phyloP scores from a whole-genome alignment of 2,113 vertebrate genomes.

The Anolis carolinensis region DNA sequence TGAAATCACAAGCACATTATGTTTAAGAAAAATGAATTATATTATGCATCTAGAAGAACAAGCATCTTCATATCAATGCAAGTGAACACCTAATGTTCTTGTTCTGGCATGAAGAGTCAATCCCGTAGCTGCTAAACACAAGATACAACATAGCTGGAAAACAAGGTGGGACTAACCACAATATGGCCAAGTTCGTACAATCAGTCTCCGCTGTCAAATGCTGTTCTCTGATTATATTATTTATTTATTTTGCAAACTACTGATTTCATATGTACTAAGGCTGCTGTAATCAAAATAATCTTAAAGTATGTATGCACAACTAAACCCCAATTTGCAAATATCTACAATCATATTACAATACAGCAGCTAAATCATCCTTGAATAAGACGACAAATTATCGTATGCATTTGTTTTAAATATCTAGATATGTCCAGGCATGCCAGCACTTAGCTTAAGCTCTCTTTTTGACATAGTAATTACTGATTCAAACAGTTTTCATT shows the following conservation, averaged over 20 bases:
- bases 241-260: not conserved
- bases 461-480: conserved; percentile 24
- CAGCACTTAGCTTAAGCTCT: not conserved
- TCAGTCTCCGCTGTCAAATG: not conserved
- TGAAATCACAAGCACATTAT: not conserved
- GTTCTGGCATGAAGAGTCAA: not conserved
- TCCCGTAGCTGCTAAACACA: not conserved
- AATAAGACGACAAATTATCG: not conserved
- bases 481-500: not conserved
- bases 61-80: not conserved
- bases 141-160: not conserved
- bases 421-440: not conserved
- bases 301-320: not conserved
- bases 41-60: not conserved
- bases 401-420: not conserved
- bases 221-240: not conserved
- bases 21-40: not conserved
- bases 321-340: conserved; percentile 1
- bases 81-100: not conserved
- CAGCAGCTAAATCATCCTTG: not conserved
- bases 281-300: conserved; percentile 12
- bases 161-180: not conserved
- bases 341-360: not conserved
- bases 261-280: conserved; percentile 3
- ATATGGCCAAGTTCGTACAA: not conserved